phyloP scores from a whole-genome alignment of 2,888 invertebrate genomes.

The Erebia ligea region DNA sequence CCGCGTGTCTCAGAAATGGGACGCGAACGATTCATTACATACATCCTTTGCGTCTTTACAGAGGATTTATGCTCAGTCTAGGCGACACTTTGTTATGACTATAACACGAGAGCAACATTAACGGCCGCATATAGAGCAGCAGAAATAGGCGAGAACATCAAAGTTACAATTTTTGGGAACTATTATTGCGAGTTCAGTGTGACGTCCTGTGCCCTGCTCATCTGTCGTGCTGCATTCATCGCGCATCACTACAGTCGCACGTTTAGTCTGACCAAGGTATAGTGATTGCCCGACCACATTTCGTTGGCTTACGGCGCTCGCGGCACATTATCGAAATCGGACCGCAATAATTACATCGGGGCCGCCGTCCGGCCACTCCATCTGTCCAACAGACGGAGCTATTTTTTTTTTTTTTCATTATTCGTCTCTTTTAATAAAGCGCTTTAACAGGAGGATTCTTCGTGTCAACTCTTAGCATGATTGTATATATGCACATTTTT shows the following conservation, averaged over 20 bases:
- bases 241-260: background rate
- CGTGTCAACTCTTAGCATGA: slow-evolving; percentile 11
- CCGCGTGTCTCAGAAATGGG: too few species aligned
- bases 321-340: slow-evolving; percentile 78
- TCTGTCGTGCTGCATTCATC: background rate
- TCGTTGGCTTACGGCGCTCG: slow-evolving; percentile 67
- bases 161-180: too few species aligned
- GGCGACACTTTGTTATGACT: too few species aligned
- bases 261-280: background rate
- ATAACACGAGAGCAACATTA: too few species aligned
- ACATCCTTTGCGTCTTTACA: too few species aligned
- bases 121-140: too few species aligned
- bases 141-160: too few species aligned
- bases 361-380: slow-evolving; percentile 65
- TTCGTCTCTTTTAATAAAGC: slow-evolving; percentile 24
- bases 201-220: too few species aligned
- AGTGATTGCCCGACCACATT: slow-evolving; percentile 72
- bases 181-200: too few species aligned
- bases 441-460: background rate
- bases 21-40: too few species aligned
- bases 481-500: background rate
- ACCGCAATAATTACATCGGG: slow-evolving; percentile 81
- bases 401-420: too few species aligned
- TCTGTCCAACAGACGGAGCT: slow-evolving; percentile 68
- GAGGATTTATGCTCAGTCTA: too few species aligned